These are phyloP conservation scores for Camponotus floridanus DNA, from an alignment of 1,140 invertebrate species.

Conservation along the genomic window DNA sequence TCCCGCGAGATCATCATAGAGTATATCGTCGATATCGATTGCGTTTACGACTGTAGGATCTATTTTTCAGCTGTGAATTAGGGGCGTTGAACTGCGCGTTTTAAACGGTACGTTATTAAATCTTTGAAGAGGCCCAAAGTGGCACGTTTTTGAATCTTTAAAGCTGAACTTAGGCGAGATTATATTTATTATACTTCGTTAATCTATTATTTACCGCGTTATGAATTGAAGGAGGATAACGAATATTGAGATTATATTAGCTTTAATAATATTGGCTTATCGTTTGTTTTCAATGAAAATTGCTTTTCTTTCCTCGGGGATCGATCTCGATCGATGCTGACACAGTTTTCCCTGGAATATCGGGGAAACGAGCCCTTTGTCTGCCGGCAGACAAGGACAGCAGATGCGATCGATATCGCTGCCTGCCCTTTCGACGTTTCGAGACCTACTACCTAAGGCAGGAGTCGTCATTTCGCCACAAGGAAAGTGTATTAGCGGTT, in stretches of 20 bases:
- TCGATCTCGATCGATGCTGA: conserved; percentile 15
- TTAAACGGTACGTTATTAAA: conserved; percentile 6
- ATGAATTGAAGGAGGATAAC: background rate
- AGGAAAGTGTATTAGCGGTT: conserved; percentile 60
- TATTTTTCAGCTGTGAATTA: conserved; percentile 22
- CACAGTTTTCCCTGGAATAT: conserved; percentile 30
- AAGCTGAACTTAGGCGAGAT: background rate
- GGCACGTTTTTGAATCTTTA: background rate
- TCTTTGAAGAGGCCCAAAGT: background rate
- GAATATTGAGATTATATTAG: background rate
- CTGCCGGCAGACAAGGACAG: background rate
- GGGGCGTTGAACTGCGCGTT: background rate
- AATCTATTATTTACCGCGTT: background rate
- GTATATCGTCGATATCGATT: background rate
- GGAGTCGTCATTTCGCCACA: conserved; percentile 51
- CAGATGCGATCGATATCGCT: conserved; percentile 38
- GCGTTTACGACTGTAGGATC: background rate
- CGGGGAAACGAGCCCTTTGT: conserved; percentile 17
- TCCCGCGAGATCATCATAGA: conserved; percentile 46
- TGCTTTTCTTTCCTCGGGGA: background rate
- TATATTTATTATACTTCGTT: background rate
- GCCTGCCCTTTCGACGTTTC: conserved; percentile 48
- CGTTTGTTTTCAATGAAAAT: background rate
- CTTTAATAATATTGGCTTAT: background rate
- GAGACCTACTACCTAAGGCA: conserved; percentile 23